Conservation (phyloP, 2,113 vertebrate species). For the Opisthocomus hoazin region DNA sequence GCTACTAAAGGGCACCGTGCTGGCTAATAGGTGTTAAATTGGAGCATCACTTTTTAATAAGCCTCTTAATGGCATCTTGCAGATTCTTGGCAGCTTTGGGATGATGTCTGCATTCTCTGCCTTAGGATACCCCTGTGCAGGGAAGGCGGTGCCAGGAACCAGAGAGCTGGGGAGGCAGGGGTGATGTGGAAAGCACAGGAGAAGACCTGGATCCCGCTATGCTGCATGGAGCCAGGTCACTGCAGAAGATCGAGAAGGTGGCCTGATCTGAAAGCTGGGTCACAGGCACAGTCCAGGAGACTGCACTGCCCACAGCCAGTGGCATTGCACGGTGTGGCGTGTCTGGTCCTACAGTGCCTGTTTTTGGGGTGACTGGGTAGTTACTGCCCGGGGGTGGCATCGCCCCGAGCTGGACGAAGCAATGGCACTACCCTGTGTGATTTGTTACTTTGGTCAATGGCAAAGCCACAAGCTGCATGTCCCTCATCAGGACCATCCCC, state of each 20-base stretch:
- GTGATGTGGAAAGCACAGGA: background rate
- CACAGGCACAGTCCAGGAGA: background rate
- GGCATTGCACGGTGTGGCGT: rapidly evolving
- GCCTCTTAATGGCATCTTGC: constrained; percentile 61
- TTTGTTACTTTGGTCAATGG: background rate
- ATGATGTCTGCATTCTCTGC: background rate
- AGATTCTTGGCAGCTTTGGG: constrained; percentile 36
- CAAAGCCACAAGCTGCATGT: background rate
- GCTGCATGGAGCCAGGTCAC: background rate
- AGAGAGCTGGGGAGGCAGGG: background rate
- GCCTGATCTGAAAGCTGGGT: background rate
- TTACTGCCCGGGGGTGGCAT: rapidly evolving
- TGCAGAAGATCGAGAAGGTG: background rate
- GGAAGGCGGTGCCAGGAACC: background rate
- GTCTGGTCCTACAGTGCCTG: background rate
- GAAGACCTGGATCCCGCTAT: rapidly evolving
- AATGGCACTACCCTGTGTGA: background rate
- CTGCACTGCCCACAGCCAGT: rapidly evolving
- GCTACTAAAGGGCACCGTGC: constrained; percentile 36
- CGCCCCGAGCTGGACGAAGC: background rate
- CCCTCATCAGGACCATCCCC: background rate
- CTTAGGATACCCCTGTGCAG: background rate
- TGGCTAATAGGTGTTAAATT: constrained; percentile 77
- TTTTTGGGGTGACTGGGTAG: background rate
- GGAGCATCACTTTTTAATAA: constrained; percentile 76